Base-by-base conservation (phyloP, 1,140 invertebrate genomes). In the Halesus radiatus region DNA sequence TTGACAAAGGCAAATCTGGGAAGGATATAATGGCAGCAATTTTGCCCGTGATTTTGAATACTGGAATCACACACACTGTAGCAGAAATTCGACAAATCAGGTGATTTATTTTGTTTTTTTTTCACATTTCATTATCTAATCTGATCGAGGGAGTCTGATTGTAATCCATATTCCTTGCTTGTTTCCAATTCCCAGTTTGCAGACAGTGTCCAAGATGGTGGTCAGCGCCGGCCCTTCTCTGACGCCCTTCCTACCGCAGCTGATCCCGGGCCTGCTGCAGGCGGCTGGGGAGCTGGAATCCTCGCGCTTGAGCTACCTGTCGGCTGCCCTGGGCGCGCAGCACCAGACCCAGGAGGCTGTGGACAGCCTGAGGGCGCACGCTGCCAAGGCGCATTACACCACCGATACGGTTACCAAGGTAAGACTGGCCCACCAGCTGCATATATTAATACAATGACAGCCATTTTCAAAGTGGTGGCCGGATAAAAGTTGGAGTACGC, bases 331-430 rank as follows among this genome's bases (percentile, higher is more conserved):
- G 50, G 92, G 92, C 4, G 92, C 91, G 1, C 92, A 94, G 76
- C 88, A 90, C 32, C 90, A 92, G 68, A 89, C 91, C 1, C 91
- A 94, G 84, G 95, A 97, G 83, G 89, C 92, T 56, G 90, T 97
- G 0, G 96, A 97, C 86, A 93, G 91, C 83, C 91, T 94, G 37
- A 89, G 96, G 68, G 94, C 96, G 32, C 93, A 92, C 78, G 93
- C 93, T 18, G 95, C 95, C 0, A 95, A 95, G 84, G 93, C 92
- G 29, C 95, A 97, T 85, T 95, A 96, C 76, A 96, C 96, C 83
- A 96, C 95, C 81, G 95, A 97, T 85, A 96, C 96, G 1, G 93
- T 98, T 23, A 93, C 95, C 52, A 94, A 94, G 89, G 94, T 95
- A 88, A 84, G 29, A 22, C 18, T 0, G 22, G 16, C 7, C 32